phyloP scores from a whole-genome alignment of 2,888 invertebrate genomes.

The Melanotus villosus region DNA sequence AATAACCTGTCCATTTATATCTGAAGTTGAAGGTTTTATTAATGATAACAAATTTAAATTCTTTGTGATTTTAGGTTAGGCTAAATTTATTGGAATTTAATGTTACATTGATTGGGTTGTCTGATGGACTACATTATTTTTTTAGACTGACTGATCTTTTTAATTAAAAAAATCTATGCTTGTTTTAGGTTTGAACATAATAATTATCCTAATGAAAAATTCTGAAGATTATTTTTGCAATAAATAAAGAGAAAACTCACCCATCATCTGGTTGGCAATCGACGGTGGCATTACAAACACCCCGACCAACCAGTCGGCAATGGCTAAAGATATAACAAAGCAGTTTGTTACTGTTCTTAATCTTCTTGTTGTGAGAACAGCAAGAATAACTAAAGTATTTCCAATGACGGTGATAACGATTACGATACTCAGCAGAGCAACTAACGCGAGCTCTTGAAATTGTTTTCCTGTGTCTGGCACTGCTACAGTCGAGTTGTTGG shows the following conservation, averaged over 20 bases:
- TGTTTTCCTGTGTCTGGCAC: constrained; percentile 47
- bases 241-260: constrained; percentile 69
- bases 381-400: constrained; percentile 90
- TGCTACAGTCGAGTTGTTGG: constrained; percentile 45
- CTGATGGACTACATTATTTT: too few relatives aligned
- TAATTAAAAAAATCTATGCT: too few relatives aligned
- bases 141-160: too few relatives aligned
- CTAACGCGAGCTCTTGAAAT: constrained; percentile 73
- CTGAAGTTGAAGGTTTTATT: too few relatives aligned
- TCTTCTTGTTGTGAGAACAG: constrained; percentile 88
- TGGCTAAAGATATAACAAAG: constrained; percentile 94
- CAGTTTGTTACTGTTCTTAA: constrained; percentile 95
- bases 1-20: too few relatives aligned
- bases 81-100: too few relatives aligned
- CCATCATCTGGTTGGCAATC: constrained; percentile 88
- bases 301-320: constrained; percentile 93
- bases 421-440: constrained; percentile 75
- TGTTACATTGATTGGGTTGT: too few relatives aligned
- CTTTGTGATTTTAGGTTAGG: too few relatives aligned
- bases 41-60: too few relatives aligned
- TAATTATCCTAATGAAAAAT: too few relatives aligned
- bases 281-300: constrained; percentile 96
- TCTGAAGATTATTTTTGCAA: background rate
- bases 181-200: too few relatives aligned
- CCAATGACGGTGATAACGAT: constrained; percentile 86